Evolutionary conservation across 30 jellyfish, hydroid and myxozoan genomes (phyloP).

Genomic region (Catostylus mosaicus): DNA sequence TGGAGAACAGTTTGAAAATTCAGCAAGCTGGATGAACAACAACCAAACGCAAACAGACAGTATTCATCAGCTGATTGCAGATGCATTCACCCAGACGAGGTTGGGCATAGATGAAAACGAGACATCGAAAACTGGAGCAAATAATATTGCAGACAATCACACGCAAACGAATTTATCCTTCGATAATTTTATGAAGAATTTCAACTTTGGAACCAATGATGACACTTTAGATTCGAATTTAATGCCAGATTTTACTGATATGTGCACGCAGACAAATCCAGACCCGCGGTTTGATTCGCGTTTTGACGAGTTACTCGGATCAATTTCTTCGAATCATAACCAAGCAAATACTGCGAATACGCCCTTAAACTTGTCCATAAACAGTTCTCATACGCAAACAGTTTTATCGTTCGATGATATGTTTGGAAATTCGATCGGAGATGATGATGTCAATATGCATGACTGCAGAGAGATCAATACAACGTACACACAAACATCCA

Average conservation of each 20-base stretch:
- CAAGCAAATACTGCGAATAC: neutral
- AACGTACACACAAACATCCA: conserved; percentile 23
- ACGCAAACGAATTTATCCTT: conserved; percentile 64
- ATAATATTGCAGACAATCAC: conserved; percentile 52
- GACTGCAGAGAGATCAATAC: neutral
- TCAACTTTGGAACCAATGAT: conserved; percentile 43
- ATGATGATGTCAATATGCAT: conserved; percentile 3
- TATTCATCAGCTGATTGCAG: conserved; percentile 23
- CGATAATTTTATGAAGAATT: conserved; percentile 40
- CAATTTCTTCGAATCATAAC: conserved; percentile 26
- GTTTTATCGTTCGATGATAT: conserved; percentile 42
- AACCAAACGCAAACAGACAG: conserved; percentile 44
- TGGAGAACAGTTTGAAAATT: neutral
- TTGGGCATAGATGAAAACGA: conserved; percentile 2
- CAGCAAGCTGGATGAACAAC: conserved; percentile 39
- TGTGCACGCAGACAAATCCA: conserved; percentile 72
- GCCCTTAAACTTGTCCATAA: neutral
- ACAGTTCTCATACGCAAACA: conserved; percentile 38
- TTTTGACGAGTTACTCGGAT: conserved; percentile 42
- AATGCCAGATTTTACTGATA: conserved; percentile 68
- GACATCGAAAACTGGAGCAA: conserved; percentile 14
- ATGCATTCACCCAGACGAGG: conserved; percentile 66
- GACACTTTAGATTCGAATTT: conserved; percentile 33
- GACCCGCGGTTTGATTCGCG: conserved; percentile 59
- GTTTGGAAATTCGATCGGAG: conserved; percentile 18